Evolutionary conservation across 2,113 vertebrate genomes (phyloP), one percentile per base, ranked within the genome.

Genomic region (Cygnus atratus): DNA sequence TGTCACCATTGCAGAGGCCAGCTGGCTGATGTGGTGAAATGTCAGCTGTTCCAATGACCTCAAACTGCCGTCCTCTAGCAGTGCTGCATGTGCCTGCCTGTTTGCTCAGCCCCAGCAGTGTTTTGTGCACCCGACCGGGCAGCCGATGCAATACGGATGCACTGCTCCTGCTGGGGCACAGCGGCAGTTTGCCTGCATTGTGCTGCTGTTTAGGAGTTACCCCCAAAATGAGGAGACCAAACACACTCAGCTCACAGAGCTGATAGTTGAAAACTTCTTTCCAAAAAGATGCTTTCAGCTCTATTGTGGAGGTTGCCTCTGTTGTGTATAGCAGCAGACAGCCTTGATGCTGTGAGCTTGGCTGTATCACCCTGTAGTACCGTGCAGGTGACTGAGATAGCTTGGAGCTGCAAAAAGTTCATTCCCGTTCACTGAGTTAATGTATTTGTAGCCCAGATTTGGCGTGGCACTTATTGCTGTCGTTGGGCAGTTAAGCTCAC

Each of bases 401-500:
- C 62, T 37, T 29, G 39, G 25, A 59, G 39, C 63, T 33, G 11
- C 17, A 1, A 20, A 43, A 46, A 44, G 35, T 70, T 48, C 0
- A 2, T 70, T 57, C 29, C 62, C 6, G 1, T 14, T 72, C 19
- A 2, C 10, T 24, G 62, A 39, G 35, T 35, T 70, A 11, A 0
- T 3, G 37, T 39, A 19, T 11, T 66, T 43, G 52, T 62, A 55
- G 57, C 54, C 77, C 57, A 37, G 66, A 10, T 28, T 28, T 85
- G 82, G 82, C n/a, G 10, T 54, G 50, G 28, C 33, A 10, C 35
- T 25, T 10, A 0, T 7, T 58, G 63, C 76, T 81, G 50, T 18
- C 6, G 0, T 35, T 0, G 0, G 80, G 35, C 28, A 16, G 37
- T 61, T 25, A 12, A 44, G 4, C 18, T 35, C 7, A 1, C 13